Evolutionary conservation across 1,140 invertebrate genomes (phyloP), one percentile per base, ranked within the genome.

Genomic region (Arctopsyche grandis): DNA sequence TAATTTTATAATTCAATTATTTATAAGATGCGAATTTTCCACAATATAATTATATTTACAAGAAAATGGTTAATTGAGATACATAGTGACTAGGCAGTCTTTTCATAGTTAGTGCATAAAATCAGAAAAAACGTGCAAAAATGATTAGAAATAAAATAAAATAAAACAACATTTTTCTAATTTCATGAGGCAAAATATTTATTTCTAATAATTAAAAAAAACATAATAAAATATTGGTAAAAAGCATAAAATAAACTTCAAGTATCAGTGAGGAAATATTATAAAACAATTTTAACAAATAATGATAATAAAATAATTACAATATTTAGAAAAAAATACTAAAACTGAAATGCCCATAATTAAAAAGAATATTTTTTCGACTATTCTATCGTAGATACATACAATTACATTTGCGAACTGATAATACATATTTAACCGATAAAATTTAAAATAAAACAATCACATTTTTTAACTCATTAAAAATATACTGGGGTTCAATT

Each of bases 171-270:
- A 85, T 85, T 83, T 80, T 74, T 77, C 81, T 87, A 87, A 87
- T 85, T 84, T 86, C 84, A 87, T 77, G 77, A 76, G 87, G 86
- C 87, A 88, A 87, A 87, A 87, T 87, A 85, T 89, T 89, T 88
- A 88, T 88, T 89, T 87, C 88, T 88, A 89, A 87, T 87, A 85
- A 85, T 88, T 87, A 82, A 82, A 69, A 38, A 52, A 82, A 80
- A 77, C 75, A 82, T 80, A 82, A 80, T 80, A 80, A 82, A 80
- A 80, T 82, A 75, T 80, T 63, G 79, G 76, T 80, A 80, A 74
- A 60, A 76, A 80, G 79, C 78, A 79, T 77, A 80, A 78, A 80
- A 79, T 82, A 79, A 82, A 78, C 80, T 81, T 78, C 78, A 78
- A 79, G 77, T 60, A 7, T 24, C 58, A 76, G 74, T 63, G n/a